phyloP scores from a whole-genome alignment of 2,113 vertebrate species.

The Triplophysa dalaica region DNA sequence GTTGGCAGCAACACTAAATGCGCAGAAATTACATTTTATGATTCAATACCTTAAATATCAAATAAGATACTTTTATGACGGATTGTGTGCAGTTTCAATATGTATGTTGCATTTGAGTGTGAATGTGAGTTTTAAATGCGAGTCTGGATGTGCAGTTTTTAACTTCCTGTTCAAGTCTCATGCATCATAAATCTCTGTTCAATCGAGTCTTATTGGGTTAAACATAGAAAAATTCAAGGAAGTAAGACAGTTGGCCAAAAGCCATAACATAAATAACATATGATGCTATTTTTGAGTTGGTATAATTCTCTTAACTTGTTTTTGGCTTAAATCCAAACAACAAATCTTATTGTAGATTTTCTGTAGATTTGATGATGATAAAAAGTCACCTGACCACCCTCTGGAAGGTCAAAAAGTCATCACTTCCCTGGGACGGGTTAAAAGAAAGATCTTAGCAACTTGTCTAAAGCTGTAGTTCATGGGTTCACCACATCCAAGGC shows the following conservation, averaged over 20 bases:
- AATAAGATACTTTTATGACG: neutral
- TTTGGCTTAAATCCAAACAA: no score
- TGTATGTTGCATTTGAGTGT: neutral
- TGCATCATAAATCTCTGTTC: neutral
- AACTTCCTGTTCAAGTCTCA: neutral
- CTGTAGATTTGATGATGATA: no score
- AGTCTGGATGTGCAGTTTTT: neutral
- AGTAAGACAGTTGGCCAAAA: neutral
- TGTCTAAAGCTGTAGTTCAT: neutral
- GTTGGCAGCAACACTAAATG: slow-evolving; percentile 84
- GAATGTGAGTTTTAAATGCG: neutral
- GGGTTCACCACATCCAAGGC: slow-evolving; percentile 70
- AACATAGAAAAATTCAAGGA: neutral
- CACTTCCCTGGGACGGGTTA: neutral
- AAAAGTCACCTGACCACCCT: neutral
- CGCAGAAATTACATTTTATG: neutral
- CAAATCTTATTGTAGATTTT: no score
- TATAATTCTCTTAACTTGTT: no score
- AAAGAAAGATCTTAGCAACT: neutral
- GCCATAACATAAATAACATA: neutral
- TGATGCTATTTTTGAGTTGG: no score
- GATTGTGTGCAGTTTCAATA: neutral
- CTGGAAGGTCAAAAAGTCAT: neutral
- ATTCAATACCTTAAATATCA: neutral
- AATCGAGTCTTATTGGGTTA: neutral